Percentiles rank a stretch among this genome's conserved stretches.
These are phyloP conservation scores for Drosophila crucigera DNA, from an alignment of 2,888 invertebrate genomes.

Conservation along the genomic window DNA sequence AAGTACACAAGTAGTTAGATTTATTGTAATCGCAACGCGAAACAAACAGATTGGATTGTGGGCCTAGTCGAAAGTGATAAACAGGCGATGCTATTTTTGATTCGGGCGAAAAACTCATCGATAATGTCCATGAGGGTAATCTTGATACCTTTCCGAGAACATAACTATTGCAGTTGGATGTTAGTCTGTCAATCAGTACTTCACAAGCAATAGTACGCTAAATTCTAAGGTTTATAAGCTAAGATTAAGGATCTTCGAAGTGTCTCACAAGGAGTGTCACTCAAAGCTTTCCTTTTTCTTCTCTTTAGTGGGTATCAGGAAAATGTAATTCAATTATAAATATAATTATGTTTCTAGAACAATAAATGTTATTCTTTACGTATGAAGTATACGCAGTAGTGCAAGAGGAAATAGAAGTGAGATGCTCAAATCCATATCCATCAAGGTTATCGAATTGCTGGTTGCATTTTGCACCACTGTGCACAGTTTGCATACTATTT, in stretches of 20 bases:
- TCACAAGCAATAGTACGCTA: background rate
- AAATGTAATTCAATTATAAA: background rate
- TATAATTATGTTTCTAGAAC: background rate
- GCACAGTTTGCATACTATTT: background rate
- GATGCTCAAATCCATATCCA: background rate
- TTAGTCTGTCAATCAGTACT: background rate
- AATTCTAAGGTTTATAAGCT: background rate
- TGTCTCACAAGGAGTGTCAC: background rate
- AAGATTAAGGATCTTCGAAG: background rate
- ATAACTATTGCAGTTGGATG: background rate
- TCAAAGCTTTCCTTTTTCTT: background rate
- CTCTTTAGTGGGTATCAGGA: background rate
- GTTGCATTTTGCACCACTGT: slow-evolving; percentile 24
- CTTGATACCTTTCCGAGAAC: background rate
- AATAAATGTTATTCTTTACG: background rate
- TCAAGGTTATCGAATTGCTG: background rate
- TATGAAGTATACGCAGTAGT: background rate
- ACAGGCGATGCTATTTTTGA: background rate
- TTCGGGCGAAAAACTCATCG: background rate
- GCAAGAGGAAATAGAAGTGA: background rate
- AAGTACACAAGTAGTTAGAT: background rate
- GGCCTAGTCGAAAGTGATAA: background rate
- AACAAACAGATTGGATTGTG: background rate
- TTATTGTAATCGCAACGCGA: background rate
- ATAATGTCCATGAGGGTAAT: background rate